Conservation (phyloP, 2,888 invertebrate genomes). For the Eucera pruinosa region DNA sequence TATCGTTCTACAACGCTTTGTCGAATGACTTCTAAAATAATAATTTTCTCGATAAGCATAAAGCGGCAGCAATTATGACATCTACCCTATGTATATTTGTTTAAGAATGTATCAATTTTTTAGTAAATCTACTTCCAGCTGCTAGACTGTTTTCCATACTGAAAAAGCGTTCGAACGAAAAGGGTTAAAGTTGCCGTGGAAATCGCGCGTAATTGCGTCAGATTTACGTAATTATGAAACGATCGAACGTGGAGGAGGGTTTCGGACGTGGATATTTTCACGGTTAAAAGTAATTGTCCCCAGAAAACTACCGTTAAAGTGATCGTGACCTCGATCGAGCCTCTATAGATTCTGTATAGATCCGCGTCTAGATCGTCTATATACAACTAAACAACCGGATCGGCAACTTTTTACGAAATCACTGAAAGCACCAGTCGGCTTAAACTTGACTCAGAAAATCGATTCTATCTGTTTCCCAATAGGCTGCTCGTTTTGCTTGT, state of each 20-base stretch:
- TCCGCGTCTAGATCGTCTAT: constrained; percentile 57
- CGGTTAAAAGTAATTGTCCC: constrained; percentile 51
- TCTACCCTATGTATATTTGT: too few relatives aligned
- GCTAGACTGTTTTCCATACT: too few relatives aligned
- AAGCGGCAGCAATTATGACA: too few relatives aligned
- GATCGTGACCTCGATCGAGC: constrained; percentile 69
- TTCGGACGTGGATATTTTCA: constrained; percentile 32
- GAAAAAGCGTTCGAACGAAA: too few relatives aligned
- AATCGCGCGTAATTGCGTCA: not conserved
- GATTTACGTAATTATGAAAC: constrained; percentile 15
- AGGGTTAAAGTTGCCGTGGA: too few relatives aligned
- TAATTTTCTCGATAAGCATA: too few relatives aligned
- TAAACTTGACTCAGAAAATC: constrained; percentile 32
- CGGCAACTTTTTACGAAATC: constrained; percentile 43
- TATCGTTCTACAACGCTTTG: too few relatives aligned
- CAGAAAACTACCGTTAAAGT: constrained; percentile 69
- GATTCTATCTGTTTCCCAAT: too few relatives aligned
- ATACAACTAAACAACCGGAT: constrained; percentile 50
- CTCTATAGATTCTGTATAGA: constrained; percentile 64
- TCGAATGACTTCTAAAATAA: too few relatives aligned
- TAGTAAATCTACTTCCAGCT: too few relatives aligned
- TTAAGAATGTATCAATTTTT: too few relatives aligned
- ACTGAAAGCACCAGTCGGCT: not conserved
- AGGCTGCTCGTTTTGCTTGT: too few relatives aligned
- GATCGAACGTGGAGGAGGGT: not conserved